These are phyloP conservation scores for Scaptomyza tumidula DNA, from an alignment of 2,888 invertebrate species.

Conservation along the genomic window DNA sequence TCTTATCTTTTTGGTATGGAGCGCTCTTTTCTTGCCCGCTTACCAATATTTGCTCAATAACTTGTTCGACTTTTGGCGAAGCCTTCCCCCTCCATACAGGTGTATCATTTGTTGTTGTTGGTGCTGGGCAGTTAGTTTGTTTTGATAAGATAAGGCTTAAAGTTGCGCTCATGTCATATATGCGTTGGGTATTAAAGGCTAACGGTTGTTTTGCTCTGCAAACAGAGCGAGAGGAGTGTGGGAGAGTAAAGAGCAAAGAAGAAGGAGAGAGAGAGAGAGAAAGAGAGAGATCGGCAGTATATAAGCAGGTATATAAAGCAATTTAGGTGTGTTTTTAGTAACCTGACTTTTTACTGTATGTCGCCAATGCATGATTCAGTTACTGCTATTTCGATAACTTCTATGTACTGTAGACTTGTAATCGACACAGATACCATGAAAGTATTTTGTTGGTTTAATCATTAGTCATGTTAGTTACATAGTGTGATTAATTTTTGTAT, in stretches of 20 bases:
- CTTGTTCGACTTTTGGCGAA: constrained; percentile 60
- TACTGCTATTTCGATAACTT: constrained; percentile 41
- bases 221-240: constrained; percentile 25
- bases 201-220: constrained; percentile 56
- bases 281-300: constrained; percentile 7
- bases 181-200: constrained; percentile 60
- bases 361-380: constrained; percentile 59
- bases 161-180: constrained; percentile 4
- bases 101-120: constrained; percentile 34
- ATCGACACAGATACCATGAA: constrained; percentile 27
- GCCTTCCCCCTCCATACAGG: constrained; percentile 37
- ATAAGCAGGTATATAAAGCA: background rate
- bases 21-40: constrained; percentile 48
- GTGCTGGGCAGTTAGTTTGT: constrained; percentile 17
- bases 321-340: constrained; percentile 12
- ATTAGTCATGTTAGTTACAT: constrained; percentile 42
- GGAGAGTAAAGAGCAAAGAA: background rate
- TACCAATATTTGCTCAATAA: constrained; percentile 77
- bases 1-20: constrained; percentile 54
- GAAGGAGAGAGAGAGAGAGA: background rate
- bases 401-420: constrained; percentile 7
- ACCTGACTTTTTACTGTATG: constrained; percentile 5
- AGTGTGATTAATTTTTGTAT: constrained; percentile 22
- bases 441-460: background rate
- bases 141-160: constrained; percentile 65